Evolutionary conservation across 2,888 invertebrate genomes (phyloP).

Genomic region (Leucozona laternaria): DNA sequence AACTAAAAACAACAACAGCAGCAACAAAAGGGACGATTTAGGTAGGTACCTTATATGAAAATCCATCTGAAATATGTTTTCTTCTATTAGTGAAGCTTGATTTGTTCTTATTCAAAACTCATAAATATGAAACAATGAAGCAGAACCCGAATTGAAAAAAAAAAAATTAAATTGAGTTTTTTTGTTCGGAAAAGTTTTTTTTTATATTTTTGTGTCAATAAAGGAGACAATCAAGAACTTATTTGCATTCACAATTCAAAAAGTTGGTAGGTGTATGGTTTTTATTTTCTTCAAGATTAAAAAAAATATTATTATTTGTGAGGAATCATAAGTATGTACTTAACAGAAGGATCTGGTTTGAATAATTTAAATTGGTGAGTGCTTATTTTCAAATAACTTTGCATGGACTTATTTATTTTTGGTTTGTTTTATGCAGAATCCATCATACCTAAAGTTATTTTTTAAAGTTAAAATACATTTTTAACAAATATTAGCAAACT

Average conservation of each 20-base stretch:
- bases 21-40: not conserved
- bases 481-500: too few species aligned
- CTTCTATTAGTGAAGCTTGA: conserved; percentile 21
- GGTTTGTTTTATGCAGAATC: too few species aligned
- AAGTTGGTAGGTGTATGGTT: not conserved
- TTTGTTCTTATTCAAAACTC: conserved; percentile 8
- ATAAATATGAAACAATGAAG: conserved; percentile 7
- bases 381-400: not conserved
- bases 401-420: too few species aligned
- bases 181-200: not conserved
- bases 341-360: not conserved
- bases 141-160: not conserved
- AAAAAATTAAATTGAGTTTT: not conserved
- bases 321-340: not conserved
- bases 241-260: conserved; percentile 8
- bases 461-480: too few species aligned
- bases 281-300: not conserved
- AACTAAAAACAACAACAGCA: not conserved
- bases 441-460: too few species aligned
- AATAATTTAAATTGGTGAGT: not conserved
- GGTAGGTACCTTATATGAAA: not conserved
- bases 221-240: not conserved
- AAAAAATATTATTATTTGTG: not conserved
- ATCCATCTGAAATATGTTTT: not conserved
- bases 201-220: not conserved